Evolutionary conservation across 2,888 invertebrate genomes (phyloP).

Genomic region (Xestia c-nigrum): DNA sequence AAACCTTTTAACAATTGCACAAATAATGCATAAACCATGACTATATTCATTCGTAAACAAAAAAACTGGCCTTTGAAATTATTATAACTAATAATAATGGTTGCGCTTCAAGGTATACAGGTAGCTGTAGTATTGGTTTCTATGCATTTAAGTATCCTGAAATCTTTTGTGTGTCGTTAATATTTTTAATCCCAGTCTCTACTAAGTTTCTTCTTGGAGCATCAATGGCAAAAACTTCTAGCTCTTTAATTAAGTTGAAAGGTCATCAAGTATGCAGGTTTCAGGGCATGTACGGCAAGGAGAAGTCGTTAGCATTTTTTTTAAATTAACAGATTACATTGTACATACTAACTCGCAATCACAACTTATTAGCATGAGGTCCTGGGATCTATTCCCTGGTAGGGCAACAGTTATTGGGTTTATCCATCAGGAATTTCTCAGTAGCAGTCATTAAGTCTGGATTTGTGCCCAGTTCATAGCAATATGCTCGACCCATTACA

Average conservation of each 20-base stretch:
- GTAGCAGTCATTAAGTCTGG: background rate
- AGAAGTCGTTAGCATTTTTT: background rate
- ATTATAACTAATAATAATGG: no score
- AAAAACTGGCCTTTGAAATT: background rate
- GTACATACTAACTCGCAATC: background rate
- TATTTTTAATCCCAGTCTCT: background rate
- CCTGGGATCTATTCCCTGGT: background rate
- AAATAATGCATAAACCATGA: slow-evolving; percentile 5
- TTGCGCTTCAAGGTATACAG: background rate
- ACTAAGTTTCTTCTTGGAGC: background rate
- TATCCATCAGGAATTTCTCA: background rate
- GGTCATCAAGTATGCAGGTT: background rate
- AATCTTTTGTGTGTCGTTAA: slow-evolving; percentile 1
- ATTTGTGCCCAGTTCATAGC: background rate
- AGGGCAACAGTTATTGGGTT: background rate
- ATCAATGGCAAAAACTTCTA: background rate
- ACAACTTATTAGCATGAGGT: background rate
- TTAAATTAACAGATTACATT: background rate
- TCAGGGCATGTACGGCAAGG: background rate
- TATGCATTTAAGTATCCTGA: background rate
- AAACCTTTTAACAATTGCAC: slow-evolving; percentile 10
- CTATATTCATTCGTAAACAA: slow-evolving; percentile 11
- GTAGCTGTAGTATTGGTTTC: background rate
- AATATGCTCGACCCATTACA: background rate
- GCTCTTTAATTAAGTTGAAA: background rate